Evolutionary conservation across 2,888 invertebrate genomes (phyloP), one percentile per base, ranked within the genome.

Genomic region (Cetonia aurata): DNA sequence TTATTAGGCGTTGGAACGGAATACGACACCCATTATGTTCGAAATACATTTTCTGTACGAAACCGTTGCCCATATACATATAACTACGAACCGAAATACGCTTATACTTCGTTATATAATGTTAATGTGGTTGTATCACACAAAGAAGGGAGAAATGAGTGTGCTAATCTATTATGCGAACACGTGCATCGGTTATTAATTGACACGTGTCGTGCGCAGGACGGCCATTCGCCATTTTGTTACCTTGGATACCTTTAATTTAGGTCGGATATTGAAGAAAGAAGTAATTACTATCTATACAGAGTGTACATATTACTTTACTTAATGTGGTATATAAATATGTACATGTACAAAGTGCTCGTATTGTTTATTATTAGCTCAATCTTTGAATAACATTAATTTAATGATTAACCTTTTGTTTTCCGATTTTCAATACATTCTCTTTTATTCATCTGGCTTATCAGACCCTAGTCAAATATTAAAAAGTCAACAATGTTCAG

Each of bases 1-100:
- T 78, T 80, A 80, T 79, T 80, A 79, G 75, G 78, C 79, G 78
- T 77, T 77, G 70, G 66, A 67, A 66, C 8, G 70, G 70, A 70
- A 70, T 67, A 70, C 70, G 66, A 70, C 70, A 70, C 70, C 70
- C 50, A 70, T 65, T 70, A 66, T 66, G 56, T 70, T 65, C 53
- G 66, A 70, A 72, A 71, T 72, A 71, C 72, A 72, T 75, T 74
- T 66, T 70, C 70, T 66, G 72, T 67, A 68, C 33, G 37, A 70
- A 70, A 70, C 70, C 73, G 73, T 72, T 67, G 69, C 41, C 69
- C 4, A 25, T 25, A 25, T 25, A 25, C 25, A 25, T 25, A 25
- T 4, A 25, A 3, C 1, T 69, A 52, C 46, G 66, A 70, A 55
- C 46, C 56, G 41, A 41, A 60, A 62, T 48, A 67, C 67, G 56